Evolutionary conservation across 1,140 invertebrate species (phyloP).

Genomic region (Prorops nasuta): DNA sequence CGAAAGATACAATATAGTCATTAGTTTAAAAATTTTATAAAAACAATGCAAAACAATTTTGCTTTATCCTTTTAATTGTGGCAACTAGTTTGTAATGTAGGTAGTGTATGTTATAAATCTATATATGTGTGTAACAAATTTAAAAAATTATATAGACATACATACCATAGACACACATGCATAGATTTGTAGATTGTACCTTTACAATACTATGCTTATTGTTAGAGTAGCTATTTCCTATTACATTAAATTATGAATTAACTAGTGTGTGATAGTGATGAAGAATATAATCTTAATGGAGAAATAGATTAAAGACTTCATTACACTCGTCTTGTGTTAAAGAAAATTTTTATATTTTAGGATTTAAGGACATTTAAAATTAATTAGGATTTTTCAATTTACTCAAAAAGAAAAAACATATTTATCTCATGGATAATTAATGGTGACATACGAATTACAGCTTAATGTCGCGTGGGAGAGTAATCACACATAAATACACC

Average conservation of each 20-base stretch:
- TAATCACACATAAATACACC: constrained; percentile 12
- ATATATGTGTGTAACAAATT: constrained; percentile 7
- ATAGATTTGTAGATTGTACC: not conserved
- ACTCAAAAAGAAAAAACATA: constrained; percentile 36
- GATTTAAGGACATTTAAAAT: constrained; percentile 28
- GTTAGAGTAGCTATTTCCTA: too few relatives aligned
- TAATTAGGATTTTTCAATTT: constrained; percentile 45
- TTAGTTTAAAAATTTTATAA: constrained; percentile 23
- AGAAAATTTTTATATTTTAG: constrained; percentile 33
- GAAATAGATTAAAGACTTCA: constrained; percentile 25
- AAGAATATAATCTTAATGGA: constrained; percentile 20
- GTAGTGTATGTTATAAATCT: constrained; percentile 10
- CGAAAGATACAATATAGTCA: constrained; percentile 12
- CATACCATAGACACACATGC: too few relatives aligned
- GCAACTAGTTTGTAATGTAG: constrained; percentile 2
- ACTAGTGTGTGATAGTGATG: constrained; percentile 24
- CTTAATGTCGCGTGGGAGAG: constrained; percentile 14
- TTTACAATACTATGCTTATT: too few relatives aligned
- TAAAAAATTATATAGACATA: too few relatives aligned
- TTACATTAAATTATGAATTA: constrained; percentile 22
- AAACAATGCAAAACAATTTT: constrained; percentile 17
- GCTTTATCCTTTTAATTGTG: constrained; percentile 5
- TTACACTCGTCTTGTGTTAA: constrained; percentile 26
- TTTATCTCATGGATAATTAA: constrained; percentile 20
- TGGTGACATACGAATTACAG: constrained; percentile 33